Base-by-base conservation (phyloP, 2,797 vertebrate species). In the Gallirallus australis region DNA sequence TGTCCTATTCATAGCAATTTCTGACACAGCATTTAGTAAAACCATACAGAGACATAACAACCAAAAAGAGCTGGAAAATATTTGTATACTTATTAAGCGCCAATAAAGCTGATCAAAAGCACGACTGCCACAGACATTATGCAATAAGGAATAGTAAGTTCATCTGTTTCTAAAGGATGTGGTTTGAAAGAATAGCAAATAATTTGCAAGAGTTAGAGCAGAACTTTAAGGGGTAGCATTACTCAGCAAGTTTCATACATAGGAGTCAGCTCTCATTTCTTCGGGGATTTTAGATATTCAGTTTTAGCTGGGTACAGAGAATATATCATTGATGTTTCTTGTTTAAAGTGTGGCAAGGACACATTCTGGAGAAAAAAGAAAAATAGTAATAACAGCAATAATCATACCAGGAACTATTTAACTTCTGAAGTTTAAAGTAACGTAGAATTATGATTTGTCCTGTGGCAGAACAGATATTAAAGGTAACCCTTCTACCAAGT, bases 41-140 rank as follows among this genome's bases (percentile, higher is more conserved):
- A 59, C 68, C 57, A 53, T 93, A 80, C 56, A 80, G 68, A 96
- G 96, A 96, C 96, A 95, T 50, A 87, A 96, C 77, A 95, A 91
- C 40, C 15, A 33, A 87, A 56, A 90, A 92, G 59, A 65, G 42
- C 27, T 65, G 78, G 96, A 91, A 97, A 96, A 93, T 82, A 59
- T 56, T 86, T 93, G 42, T 93, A 5, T 45, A 15, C 16, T 82
- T 90, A 71, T 78, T 82, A 94, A 93, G 87, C 48, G 56, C 35
- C 42, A 86, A 60, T 90, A 86, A 76, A 63, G 39, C 30, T 76
- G 85, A 80, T 89, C 54, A 90, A 0, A 17, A 81, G 57, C 71
- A 91, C 4, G 18, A 59, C 68, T 69, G 45, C 54, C 47, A 52
- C 57, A 92, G 93, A 95, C 86, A 37, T 96, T 94, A 95, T 85